These are phyloP conservation scores for Molossus molossus DNA, from an alignment of 2,797 vertebrate species.

Conservation along the genomic window DNA sequence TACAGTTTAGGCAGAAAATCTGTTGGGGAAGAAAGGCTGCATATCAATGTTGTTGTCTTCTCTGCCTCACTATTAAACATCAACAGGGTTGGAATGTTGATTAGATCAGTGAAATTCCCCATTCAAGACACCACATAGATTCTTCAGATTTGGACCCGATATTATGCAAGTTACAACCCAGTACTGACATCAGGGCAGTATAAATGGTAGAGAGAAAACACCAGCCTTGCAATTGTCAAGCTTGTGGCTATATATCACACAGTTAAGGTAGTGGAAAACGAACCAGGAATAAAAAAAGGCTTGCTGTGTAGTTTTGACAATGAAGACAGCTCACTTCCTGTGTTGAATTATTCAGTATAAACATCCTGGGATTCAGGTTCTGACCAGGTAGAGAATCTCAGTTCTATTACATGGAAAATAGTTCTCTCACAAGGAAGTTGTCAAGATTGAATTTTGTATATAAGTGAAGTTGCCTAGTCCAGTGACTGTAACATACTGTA, in stretches of 20 bases:
- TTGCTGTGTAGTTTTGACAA: slow-evolving; percentile 21
- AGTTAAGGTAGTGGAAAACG: slow-evolving; percentile 1
- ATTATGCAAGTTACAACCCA: slow-evolving; percentile 64
- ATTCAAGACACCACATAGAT: slow-evolving; percentile 35
- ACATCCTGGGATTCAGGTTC: not conserved
- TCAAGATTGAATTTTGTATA: not conserved
- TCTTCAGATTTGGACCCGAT: slow-evolving; percentile 55
- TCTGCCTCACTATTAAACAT: not conserved
- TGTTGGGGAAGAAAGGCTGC: not conserved
- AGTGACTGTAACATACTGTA: not conserved
- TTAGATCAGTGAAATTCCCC: not conserved
- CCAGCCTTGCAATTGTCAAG: slow-evolving; percentile 63
- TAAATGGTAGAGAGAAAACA: slow-evolving; percentile 65
- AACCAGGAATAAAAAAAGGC: slow-evolving; percentile 27
- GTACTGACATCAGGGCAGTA: slow-evolving; percentile 56
- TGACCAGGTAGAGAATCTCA: not conserved
- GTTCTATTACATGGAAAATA: not conserved
- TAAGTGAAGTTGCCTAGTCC: not conserved
- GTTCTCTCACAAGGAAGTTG: not conserved
- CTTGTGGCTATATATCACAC: slow-evolving; percentile 57
- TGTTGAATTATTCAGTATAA: not conserved
- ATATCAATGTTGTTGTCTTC: not conserved
- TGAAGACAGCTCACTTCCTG: not conserved
- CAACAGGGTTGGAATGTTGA: slow-evolving; percentile 22
- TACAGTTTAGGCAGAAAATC: slow-evolving; percentile 22